A percentile compares a stretch with the other conserved stretches of the same genome.
These are phyloP conservation scores for Liolophura sinensis DNA, from an alignment of 1,140 invertebrate genomes.

Conservation along the genomic window DNA sequence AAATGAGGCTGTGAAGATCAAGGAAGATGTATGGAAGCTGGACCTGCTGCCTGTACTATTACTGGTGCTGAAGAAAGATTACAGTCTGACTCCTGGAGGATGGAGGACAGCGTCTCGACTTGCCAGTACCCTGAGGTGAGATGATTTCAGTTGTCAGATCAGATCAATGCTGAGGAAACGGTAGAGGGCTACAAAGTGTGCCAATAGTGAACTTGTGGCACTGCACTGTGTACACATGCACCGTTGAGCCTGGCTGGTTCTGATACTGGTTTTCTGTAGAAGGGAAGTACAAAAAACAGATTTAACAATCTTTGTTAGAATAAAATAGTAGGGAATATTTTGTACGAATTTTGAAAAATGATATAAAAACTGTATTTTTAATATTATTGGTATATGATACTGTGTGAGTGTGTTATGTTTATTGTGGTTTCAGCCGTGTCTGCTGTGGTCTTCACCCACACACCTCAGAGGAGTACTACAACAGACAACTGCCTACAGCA, in stretches of 20 bases:
- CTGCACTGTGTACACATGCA: too few relatives aligned
- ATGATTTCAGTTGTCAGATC: too few relatives aligned
- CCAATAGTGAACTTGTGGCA: neutral
- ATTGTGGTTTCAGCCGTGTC: conserved; percentile 24
- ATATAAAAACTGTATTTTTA: too few relatives aligned
- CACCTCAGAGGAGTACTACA: conserved; percentile 25
- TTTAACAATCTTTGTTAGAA: too few relatives aligned
- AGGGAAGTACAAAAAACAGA: too few relatives aligned
- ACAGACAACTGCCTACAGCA: conserved; percentile 32
- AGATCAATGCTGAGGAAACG: neutral
- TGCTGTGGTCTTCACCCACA: conserved; percentile 29
- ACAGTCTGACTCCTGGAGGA: conserved; percentile 41
- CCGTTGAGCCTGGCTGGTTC: neutral
- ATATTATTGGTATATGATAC: too few relatives aligned
- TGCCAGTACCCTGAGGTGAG: conserved; percentile 43
- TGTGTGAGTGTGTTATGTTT: too few relatives aligned
- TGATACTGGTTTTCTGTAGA: neutral
- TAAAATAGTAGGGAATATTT: too few relatives aligned
- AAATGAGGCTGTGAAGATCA: conserved; percentile 30
- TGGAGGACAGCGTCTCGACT: conserved; percentile 50
- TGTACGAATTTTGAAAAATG: too few relatives aligned
- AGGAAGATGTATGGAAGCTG: conserved; percentile 47
- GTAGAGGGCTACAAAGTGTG: neutral
- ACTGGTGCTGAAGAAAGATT: conserved; percentile 52
- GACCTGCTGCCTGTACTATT: conserved; percentile 48